Evolutionary conservation across 2,888 invertebrate genomes (phyloP).

Genomic region (Petrolisthes manimaculis): DNA sequence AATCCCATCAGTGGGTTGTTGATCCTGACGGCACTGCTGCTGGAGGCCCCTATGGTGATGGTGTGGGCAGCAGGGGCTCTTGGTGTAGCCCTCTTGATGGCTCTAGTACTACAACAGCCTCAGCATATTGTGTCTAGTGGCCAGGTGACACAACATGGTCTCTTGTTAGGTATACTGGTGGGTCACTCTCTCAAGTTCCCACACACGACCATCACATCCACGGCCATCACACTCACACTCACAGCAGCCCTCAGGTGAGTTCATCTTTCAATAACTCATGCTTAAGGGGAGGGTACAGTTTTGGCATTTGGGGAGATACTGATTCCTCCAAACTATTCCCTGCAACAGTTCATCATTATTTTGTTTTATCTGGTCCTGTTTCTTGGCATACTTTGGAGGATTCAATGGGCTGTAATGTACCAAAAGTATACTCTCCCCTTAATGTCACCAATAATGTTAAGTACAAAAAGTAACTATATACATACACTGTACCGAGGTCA

Average conservation of each 20-base stretch:
- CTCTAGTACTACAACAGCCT: conserved; percentile 33
- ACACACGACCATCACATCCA: background rate
- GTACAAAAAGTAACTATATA: too few species aligned
- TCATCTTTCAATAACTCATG: background rate
- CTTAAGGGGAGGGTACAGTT: too few species aligned
- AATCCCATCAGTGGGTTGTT: conserved; percentile 48
- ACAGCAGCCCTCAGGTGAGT: conserved; percentile 27
- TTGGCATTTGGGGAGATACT: too few species aligned
- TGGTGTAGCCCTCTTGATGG: conserved; percentile 19
- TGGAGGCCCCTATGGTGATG: conserved; percentile 30
- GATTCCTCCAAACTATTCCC: too few species aligned
- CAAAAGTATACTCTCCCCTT: too few species aligned
- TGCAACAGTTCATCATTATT: too few species aligned
- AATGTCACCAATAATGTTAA: too few species aligned
- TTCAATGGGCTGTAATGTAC: too few species aligned
- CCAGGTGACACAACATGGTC: conserved; percentile 49
- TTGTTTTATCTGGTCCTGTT: too few species aligned
- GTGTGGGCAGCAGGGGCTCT: conserved; percentile 38
- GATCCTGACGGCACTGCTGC: conserved; percentile 28
- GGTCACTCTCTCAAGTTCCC: conserved; percentile 15
- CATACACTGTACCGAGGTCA: too few species aligned
- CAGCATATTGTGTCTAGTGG: conserved; percentile 53
- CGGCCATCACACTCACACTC: conserved; percentile 20
- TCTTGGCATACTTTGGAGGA: too few species aligned
- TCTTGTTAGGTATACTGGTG: conserved; percentile 45